Conservation (phyloP, 2,797 vertebrate species). For the Nothura maculosa region DNA sequence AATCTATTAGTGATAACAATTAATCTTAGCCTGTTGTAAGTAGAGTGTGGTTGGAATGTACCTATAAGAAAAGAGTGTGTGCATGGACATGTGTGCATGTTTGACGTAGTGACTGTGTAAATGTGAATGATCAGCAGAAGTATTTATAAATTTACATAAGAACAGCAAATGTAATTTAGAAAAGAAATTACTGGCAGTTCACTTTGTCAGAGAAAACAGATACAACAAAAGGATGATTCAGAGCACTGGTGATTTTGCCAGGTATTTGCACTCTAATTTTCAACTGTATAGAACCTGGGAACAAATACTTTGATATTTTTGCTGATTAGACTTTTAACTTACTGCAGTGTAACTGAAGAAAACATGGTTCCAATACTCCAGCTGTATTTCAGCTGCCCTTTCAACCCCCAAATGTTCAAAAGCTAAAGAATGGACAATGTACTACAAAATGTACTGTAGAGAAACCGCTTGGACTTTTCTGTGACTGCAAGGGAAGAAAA, state of each 20-base stretch:
- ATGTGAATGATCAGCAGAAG: not conserved
- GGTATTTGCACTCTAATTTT: not conserved
- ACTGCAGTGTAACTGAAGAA: not conserved
- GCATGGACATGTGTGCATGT: not conserved
- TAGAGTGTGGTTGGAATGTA: accelerated
- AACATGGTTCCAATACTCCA: not conserved
- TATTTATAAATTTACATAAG: not conserved
- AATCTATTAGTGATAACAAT: not conserved
- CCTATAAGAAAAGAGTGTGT: not conserved
- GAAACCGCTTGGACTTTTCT: not conserved
- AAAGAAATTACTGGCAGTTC: not conserved
- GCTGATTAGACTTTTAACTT: constrained; percentile 2
- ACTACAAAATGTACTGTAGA: not conserved
- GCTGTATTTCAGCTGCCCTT: not conserved
- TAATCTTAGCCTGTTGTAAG: not conserved
- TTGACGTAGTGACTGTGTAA: not conserved
- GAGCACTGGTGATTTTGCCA: not conserved
- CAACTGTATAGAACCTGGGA: not conserved
- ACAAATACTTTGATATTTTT: not conserved
- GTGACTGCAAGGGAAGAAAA: not conserved
- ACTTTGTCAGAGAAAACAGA: not conserved
- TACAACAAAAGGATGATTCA: not conserved
- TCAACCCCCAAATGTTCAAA: not conserved
- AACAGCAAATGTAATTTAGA: not conserved
- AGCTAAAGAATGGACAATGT: not conserved